Base-by-base conservation (phyloP, 1,140 invertebrate species). In the Argopecten irradians region DNA sequence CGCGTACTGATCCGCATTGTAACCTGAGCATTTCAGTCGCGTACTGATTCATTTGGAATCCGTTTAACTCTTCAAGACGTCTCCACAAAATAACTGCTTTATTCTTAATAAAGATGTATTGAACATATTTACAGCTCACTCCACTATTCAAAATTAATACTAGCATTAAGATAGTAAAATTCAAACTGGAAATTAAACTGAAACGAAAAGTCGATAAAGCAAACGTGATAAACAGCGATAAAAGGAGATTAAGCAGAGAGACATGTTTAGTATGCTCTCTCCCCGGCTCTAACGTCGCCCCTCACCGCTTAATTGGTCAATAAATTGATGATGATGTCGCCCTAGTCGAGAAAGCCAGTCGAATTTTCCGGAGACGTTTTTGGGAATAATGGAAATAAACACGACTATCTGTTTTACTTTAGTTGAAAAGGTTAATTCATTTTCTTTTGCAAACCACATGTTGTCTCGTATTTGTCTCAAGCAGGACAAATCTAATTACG, bases 371-470 rank as follows among this genome's bases (percentile, higher is more conserved):
- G 55, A 71, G 55, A 71, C 55, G 55, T 71, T 71, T 71, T 71
- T 71, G 55, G 55, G 1, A n/a, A n/a, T 71, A 71, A 71, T 71
- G 55, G 55, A 71, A 71, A 71, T 71, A 71, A 71, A 71, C 55
- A 71, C 55, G 55, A 71, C 55, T 71, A 71, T 71, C 55, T 71
- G 55, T 71, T 71, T 71, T 71, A 71, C 55, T 71, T 71, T 71
- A 71, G 55, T 71, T 71, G 55, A 71, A 71, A 28, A 71, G 55
- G 55, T 71, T 71, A 71, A 71, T 71, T 71, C 55, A 71, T 71
- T 71, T 71, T 71, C 55, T 71, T 71, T 71, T 28, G 55, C 55
- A 71, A 71, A 71, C 55, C 55, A 71, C 55, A 71, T 71, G 55
- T 71, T 71, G 55, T 71, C 55, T 71, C 55, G 55, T 71, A 71